Evolutionary conservation across 2,797 vertebrate species (phyloP).

Genomic region (Heterohyrax brucei): DNA sequence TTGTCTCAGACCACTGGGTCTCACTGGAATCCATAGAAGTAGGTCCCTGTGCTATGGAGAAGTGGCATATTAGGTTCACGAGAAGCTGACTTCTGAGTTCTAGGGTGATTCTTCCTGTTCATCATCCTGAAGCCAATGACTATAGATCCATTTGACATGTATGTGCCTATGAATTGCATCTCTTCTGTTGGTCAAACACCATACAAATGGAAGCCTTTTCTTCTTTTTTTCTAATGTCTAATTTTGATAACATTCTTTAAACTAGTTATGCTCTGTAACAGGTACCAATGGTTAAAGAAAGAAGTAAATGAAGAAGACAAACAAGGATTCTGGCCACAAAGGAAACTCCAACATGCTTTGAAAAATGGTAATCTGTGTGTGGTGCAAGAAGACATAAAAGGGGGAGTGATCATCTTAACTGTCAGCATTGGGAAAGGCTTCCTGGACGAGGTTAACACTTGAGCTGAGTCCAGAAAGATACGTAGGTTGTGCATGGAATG

Average conservation of each 20-base stretch:
- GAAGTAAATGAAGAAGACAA: background rate
- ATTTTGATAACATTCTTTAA: slow-evolving; percentile 31
- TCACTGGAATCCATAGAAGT: background rate
- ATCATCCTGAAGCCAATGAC: background rate
- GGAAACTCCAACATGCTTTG: background rate
- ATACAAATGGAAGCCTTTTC: background rate
- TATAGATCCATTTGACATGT: background rate
- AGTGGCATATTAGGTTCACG: background rate
- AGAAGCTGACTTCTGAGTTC: background rate
- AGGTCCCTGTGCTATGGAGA: background rate
- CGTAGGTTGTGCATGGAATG: background rate
- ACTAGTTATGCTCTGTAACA: background rate
- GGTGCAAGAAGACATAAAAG: slow-evolving; percentile 8
- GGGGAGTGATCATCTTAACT: background rate
- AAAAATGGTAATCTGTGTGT: background rate
- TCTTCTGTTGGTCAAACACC: background rate
- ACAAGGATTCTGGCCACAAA: background rate
- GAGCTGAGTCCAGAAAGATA: background rate
- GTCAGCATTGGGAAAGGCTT: background rate
- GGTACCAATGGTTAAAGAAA: slow-evolving; percentile 15
- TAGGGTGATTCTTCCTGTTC: background rate
- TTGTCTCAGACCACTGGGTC: background rate
- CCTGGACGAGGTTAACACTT: background rate
- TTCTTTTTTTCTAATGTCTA: background rate
- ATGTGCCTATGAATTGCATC: background rate